A percentile compares a stretch with the other conserved stretches of the same genome.
phyloP scores from a whole-genome alignment of 35 echinoderm and acorn worm species.

The Apostichopus californicus region DNA sequence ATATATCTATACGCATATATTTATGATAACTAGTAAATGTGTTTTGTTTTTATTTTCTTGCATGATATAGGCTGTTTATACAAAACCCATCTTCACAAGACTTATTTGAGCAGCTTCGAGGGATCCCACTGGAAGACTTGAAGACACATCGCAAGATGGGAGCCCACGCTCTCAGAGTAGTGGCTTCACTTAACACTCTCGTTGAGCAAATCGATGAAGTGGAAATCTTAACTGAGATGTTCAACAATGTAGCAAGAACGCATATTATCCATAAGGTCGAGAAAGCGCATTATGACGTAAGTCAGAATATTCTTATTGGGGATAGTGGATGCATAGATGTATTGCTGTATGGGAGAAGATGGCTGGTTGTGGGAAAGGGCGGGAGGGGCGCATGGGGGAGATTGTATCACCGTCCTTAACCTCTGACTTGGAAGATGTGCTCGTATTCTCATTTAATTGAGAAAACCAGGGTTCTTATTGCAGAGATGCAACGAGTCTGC shows the following conservation, averaged over 20 bases:
- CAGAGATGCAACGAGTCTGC: too few relatives aligned
- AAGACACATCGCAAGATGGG: background rate
- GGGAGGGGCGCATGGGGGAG: too few relatives aligned
- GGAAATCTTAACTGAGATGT: constrained; percentile 19
- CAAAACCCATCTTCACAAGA: constrained; percentile 4
- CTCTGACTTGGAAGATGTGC: too few relatives aligned
- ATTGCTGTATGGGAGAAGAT: background rate
- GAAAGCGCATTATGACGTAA: constrained; percentile 36
- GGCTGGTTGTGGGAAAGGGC: too few relatives aligned
- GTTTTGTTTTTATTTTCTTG: background rate
- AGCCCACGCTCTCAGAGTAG: constrained; percentile 36
- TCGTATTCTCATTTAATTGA: too few relatives aligned
- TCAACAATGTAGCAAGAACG: constrained; percentile 25
- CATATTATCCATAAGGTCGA: background rate
- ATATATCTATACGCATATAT: too few relatives aligned
- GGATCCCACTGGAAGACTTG: constrained; percentile 17
- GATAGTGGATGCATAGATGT: too few relatives aligned
- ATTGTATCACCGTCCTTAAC: too few relatives aligned
- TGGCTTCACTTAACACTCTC: constrained; percentile 40
- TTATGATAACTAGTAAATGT: too few relatives aligned
- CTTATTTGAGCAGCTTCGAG: constrained; percentile 4
- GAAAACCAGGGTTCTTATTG: too few relatives aligned
- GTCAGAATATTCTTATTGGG: background rate
- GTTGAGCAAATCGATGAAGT: constrained; percentile 44
- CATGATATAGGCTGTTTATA: background rate